These are phyloP conservation scores for Salmo trutta DNA, from an alignment of 2,797 vertebrate genomes.

Conservation along the genomic window DNA sequence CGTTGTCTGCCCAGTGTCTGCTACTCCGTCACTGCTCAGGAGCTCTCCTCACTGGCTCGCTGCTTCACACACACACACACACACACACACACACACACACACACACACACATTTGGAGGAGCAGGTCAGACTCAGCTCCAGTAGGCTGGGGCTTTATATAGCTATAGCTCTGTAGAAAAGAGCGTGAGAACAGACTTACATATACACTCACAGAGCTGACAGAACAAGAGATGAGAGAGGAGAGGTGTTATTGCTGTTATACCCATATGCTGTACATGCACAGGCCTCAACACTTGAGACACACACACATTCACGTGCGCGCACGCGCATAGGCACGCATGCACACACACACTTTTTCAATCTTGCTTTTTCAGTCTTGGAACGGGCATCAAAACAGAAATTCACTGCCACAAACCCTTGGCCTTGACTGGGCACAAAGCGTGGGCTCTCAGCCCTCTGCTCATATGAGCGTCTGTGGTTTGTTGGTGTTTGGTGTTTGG, in stretches of 20 bases:
- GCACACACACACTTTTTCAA: not conserved
- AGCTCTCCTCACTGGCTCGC: conserved; percentile 63
- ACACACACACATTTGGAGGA: conserved; percentile 22
- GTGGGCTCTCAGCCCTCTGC: not conserved
- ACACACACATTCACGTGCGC: conserved; percentile 10
- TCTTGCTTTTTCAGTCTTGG: not conserved
- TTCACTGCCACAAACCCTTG: not conserved
- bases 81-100: conserved; percentile 27
- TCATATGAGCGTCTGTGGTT: not conserved
- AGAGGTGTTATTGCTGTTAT: not conserved
- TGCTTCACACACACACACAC: conserved; percentile 29
- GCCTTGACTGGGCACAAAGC: not conserved
- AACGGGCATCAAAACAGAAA: not conserved
- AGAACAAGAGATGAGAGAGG: not conserved
- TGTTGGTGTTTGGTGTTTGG: not conserved
- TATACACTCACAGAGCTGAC: conserved; percentile 12
- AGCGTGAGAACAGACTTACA: not conserved
- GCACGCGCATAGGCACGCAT: conserved; percentile 10
- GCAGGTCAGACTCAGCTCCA: conserved; percentile 31
- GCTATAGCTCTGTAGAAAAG: conserved; percentile 5
- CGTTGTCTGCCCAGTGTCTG: conserved; percentile 76
- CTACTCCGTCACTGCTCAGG: conserved; percentile 61
- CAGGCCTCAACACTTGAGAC: not conserved
- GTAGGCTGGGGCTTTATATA: conserved; percentile 47
- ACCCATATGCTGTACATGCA: not conserved